Base-by-base conservation (phyloP, 2,888 invertebrate genomes). In the Hartigia nigra region DNA sequence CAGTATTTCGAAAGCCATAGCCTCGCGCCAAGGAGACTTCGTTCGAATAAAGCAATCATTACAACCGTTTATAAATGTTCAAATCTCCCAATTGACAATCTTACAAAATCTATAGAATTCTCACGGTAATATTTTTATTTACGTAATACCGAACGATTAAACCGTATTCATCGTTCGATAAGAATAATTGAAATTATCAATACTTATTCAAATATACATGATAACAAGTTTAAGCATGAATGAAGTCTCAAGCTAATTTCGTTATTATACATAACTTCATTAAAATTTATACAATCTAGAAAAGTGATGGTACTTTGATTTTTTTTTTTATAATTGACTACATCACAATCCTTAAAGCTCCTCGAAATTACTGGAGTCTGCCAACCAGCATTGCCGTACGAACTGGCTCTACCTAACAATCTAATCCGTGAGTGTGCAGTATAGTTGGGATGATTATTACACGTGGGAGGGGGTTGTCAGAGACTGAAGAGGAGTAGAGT, bases 371-470 rank as follows among this genome's bases (percentile, higher is more conserved):
- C 55, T 55, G 55, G 23, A 55, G 55, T 55, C 55, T 23, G 55
- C 23, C 9, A 23, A 23, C 9, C 55, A 72, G 72, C 72, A 34
- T 72, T 72, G 31, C 72, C 72, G 31, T 72, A 72, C 31, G 72
- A 72, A 72, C 32, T 72, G 72, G 37, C 74, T 79, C 37, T 39
- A 36, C 55, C 55, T 78, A 82, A 80, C 81, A 84, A 83, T 86
- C 84, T 84, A 84, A 86, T 85, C 82, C 80, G 78, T 82, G 80
- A 84, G 82, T 81, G 82, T 82, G 86, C 81, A 80, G 79, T 79
- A 83, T 81, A 83, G 84, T 84, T 85, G 79, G 80, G 83, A 80
- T 78, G 86, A 88, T 86, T 84, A 89, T 89, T 87, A 81, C 81
- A 83, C 83, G 82, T 82, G 82, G 81, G 83, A 82, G 84, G 80